Percentiles rank a stretch among this genome's conserved stretches.
Conservation (phyloP, 2,888 invertebrate genomes). For the Tipula lateralis region DNA sequence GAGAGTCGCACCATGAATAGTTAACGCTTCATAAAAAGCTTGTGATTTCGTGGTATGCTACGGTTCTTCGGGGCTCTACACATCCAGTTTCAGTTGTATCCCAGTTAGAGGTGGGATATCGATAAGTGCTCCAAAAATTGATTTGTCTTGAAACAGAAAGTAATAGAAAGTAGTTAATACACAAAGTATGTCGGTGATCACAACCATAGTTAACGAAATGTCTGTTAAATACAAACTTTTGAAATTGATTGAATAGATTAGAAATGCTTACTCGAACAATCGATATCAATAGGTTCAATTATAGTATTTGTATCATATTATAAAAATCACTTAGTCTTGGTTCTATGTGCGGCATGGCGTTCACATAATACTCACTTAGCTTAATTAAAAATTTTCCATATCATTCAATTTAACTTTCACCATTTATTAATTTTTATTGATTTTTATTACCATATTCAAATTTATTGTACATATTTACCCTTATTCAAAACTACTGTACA, state of each 20-base stretch:
- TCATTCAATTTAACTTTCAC: conserved; percentile 24
- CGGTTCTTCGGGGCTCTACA: no score
- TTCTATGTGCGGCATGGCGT: background rate
- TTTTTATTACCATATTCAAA: conserved; percentile 24
- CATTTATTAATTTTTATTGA: conserved; percentile 24
- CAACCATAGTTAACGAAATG: background rate
- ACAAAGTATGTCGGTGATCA: background rate
- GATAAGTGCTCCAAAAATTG: no score
- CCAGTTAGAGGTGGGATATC: no score
- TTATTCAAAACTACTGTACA: background rate
- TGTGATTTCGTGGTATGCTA: no score
- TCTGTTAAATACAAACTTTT: background rate
- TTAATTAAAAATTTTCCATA: conserved; percentile 19
- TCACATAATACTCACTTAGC: background rate
- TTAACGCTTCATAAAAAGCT: no score
- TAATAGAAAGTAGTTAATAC: background rate
- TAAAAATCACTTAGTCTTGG: background rate
- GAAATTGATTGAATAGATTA: background rate
- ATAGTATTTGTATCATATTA: background rate
- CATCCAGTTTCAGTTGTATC: no score
- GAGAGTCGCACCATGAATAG: no score
- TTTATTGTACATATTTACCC: background rate
- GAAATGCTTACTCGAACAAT: background rate
- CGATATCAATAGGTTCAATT: background rate
- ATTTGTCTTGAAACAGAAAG: background rate